Conservation (phyloP, 2,797 vertebrate species). For the Heliangelus exortis region DNA sequence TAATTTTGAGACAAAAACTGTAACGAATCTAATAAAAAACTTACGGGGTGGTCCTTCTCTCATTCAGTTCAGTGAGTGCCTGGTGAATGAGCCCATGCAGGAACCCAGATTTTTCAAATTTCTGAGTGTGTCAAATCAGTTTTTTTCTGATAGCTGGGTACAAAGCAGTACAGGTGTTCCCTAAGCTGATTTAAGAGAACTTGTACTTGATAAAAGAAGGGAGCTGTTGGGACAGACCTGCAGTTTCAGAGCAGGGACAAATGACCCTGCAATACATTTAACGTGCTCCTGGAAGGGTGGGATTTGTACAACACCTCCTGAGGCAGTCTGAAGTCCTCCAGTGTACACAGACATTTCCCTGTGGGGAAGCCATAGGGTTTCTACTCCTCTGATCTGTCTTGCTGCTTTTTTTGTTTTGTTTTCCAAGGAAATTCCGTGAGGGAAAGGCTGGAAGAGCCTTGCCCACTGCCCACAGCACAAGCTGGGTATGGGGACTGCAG, state of each 20-base stretch:
- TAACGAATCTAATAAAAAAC: background rate
- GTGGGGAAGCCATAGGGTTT: too few species aligned
- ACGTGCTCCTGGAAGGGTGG: background rate
- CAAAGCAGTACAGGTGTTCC: background rate
- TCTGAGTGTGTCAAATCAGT: background rate
- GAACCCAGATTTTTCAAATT: background rate
- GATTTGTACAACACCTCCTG: background rate
- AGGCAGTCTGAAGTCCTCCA: background rate
- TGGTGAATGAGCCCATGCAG: background rate
- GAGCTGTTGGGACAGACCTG: background rate
- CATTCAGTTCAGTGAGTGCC: background rate
- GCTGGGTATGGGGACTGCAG: background rate
- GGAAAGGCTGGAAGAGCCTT: background rate
- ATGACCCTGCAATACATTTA: background rate
- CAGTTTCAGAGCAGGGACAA: background rate
- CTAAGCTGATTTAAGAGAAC: background rate
- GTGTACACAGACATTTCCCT: background rate
- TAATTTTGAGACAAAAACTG: background rate
- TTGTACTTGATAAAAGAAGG: background rate
- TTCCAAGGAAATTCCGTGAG: background rate
- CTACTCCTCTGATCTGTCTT: background rate
- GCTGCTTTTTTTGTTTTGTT: too few species aligned
- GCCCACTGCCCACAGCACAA: background rate
- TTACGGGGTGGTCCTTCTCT: background rate
- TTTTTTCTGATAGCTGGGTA: background rate